These are phyloP conservation scores for Cyrtonyx montezumae DNA, from an alignment of 2,113 vertebrate species.

Conservation along the genomic window DNA sequence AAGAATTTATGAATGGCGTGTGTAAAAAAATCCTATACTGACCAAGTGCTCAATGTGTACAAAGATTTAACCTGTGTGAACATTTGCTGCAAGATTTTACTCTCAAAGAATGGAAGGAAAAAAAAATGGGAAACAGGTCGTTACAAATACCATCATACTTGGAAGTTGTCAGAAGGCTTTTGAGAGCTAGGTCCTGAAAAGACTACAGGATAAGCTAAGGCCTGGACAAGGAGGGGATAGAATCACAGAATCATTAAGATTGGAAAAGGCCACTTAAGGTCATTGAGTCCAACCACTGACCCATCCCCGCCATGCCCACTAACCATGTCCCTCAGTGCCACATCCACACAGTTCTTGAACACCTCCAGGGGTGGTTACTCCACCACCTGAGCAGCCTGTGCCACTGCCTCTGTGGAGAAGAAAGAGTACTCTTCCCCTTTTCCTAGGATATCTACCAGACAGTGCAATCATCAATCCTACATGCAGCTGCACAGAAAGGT, in stretches of 20 bases:
- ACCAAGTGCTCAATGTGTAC: background rate
- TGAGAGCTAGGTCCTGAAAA: background rate
- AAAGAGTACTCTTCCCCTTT: background rate
- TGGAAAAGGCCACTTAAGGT: no score
- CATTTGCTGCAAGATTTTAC: background rate
- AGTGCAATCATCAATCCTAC: background rate
- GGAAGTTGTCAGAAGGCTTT: background rate
- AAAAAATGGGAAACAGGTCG: background rate
- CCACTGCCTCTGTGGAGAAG: no score
- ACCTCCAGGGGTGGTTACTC: no score
- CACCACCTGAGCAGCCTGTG: no score
- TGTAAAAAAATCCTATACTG: background rate
- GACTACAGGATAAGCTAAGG: no score
- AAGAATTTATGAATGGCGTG: background rate
- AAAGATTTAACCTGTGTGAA: background rate
- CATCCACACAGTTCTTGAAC: no score
- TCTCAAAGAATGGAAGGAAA: background rate
- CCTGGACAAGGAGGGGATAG: no score
- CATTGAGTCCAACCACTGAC: no score
- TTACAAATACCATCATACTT: background rate
- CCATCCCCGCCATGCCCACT: no score
- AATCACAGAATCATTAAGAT: no score
- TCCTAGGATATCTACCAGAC: background rate
- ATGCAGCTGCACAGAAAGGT: background rate
- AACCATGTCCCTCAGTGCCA: no score